Percentiles rank a stretch among this genome's conserved stretches.
phyloP scores from a whole-genome alignment of 2,888 invertebrate species.

The Branchellion lobata region DNA sequence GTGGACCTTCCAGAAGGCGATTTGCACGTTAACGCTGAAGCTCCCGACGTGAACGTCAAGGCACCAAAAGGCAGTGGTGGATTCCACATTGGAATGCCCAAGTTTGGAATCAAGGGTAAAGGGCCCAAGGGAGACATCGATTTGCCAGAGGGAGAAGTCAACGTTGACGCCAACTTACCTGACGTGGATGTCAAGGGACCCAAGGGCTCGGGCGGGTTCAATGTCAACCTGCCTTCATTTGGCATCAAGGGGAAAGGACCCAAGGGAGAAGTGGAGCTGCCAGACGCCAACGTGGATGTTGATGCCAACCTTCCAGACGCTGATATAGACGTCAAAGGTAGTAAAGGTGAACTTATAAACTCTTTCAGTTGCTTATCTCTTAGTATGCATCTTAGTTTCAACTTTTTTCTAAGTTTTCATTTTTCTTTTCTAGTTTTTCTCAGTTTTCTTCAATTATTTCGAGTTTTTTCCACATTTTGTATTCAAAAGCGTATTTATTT shows the following conservation, averaged over 20 bases:
- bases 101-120: constrained; percentile 42
- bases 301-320: constrained; percentile 17
- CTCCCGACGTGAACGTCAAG: constrained; percentile 38
- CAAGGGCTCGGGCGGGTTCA: constrained; percentile 1
- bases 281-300: constrained; percentile 15
- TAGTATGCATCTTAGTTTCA: too few species aligned
- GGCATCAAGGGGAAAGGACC: constrained; percentile 28
- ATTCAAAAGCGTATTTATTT: too few species aligned
- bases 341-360: too few species aligned
- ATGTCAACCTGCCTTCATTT: constrained; percentile 19
- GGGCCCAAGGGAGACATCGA: constrained; percentile 8
- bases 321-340: constrained; percentile 15
- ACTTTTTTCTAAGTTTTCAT: neutral
- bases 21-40: constrained; percentile 28
- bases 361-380: too few species aligned
- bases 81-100: constrained; percentile 24
- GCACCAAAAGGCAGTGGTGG: constrained; percentile 39
- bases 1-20: constrained; percentile 41
- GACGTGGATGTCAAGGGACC: constrained; percentile 35
- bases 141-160: constrained; percentile 2
- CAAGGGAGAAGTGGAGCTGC: constrained; percentile 14
- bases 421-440: too few species aligned
- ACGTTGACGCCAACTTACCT: constrained; percentile 28
- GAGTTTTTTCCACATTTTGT: too few species aligned
- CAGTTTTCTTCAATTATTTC: too few species aligned